Conservation (phyloP, 2,797 vertebrate species). For the Triplophysa bombifrons region DNA sequence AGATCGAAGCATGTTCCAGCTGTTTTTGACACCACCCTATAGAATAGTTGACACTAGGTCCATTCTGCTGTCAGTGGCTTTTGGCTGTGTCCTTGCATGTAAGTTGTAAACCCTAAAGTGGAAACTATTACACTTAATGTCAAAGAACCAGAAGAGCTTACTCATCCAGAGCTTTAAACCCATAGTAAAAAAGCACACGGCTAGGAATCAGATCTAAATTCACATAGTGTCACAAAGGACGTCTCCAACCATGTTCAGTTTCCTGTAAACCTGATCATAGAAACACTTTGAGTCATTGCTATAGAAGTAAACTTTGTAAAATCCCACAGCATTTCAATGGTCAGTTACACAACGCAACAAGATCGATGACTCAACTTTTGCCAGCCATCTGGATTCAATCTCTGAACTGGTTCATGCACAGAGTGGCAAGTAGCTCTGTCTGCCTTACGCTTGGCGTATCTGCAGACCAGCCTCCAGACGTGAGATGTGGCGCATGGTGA, state of each 20-base stretch:
- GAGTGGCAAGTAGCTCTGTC: conserved; percentile 27
- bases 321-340: conserved; percentile 16
- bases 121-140: conserved; percentile 27
- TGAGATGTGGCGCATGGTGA: conserved; percentile 26
- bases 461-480: conserved; percentile 20
- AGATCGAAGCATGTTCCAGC: conserved; percentile 17
- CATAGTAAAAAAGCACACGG: background rate
- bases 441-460: conserved; percentile 35
- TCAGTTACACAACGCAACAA: conserved; percentile 26
- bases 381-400: conserved; percentile 54
- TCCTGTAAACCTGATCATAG: conserved; percentile 24
- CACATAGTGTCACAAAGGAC: background rate
- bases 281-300: conserved; percentile 20
- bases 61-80: conserved; percentile 16
- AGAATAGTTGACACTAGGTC: conserved; percentile 25
- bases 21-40: conserved; percentile 11
- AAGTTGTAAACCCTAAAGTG: conserved; percentile 29
- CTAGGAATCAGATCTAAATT: background rate
- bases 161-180: background rate
- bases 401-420: conserved; percentile 20
- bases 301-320: conserved; percentile 7
- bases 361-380: conserved; percentile 44
- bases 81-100: conserved; percentile 10
- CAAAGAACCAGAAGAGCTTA: background rate
- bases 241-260: background rate